Percentiles rank a stretch among this genome's conserved stretches.
These are phyloP conservation scores for Aporophyla nigra DNA, from an alignment of 2,888 invertebrate genomes.

Conservation along the genomic window DNA sequence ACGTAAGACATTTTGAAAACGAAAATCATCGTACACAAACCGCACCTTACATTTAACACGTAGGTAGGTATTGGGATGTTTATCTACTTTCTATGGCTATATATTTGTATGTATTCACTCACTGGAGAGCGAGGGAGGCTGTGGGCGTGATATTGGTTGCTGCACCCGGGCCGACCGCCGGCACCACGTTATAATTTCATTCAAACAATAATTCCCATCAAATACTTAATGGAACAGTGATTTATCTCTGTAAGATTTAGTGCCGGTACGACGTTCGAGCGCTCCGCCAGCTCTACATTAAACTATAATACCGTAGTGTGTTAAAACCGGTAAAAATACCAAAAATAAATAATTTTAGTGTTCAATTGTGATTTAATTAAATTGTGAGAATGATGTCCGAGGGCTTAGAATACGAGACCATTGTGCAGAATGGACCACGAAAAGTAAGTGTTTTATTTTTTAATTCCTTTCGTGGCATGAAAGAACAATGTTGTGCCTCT, in stretches of 20 bases:
- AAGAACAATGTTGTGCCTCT: slow-evolving; percentile 66
- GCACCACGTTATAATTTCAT: slow-evolving; percentile 79
- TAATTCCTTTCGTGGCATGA: slow-evolving; percentile 46
- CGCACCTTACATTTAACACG: slow-evolving; percentile 77
- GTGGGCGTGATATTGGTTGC: slow-evolving; percentile 86
- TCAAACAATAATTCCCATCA: slow-evolving; percentile 79
- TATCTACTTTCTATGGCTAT: slow-evolving; percentile 80
- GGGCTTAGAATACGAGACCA: slow-evolving; percentile 92
- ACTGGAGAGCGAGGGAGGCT: slow-evolving; percentile 87
- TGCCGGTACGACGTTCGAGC: slow-evolving; percentile 76
- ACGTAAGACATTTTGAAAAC: slow-evolving; percentile 42
- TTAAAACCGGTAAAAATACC: slow-evolving; percentile 76
- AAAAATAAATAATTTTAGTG: slow-evolving; percentile 76
- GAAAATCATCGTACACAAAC: slow-evolving; percentile 72
- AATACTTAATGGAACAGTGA: slow-evolving; percentile 84
- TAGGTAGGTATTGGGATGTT: slow-evolving; percentile 67
- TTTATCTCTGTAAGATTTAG: slow-evolving; percentile 79
- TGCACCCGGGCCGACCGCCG: slow-evolving; percentile 84
- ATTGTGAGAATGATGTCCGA: slow-evolving; percentile 89
- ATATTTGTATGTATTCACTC: slow-evolving; percentile 78
- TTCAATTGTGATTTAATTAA: slow-evolving; percentile 81
- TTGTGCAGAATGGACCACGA: slow-evolving; percentile 92
- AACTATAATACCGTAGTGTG: slow-evolving; percentile 70
- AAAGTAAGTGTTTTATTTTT: slow-evolving; percentile 89
- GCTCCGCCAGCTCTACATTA: slow-evolving; percentile 68